Evolutionary conservation across 2,113 vertebrate species (phyloP).

Genomic region (Meriones unguiculatus): DNA sequence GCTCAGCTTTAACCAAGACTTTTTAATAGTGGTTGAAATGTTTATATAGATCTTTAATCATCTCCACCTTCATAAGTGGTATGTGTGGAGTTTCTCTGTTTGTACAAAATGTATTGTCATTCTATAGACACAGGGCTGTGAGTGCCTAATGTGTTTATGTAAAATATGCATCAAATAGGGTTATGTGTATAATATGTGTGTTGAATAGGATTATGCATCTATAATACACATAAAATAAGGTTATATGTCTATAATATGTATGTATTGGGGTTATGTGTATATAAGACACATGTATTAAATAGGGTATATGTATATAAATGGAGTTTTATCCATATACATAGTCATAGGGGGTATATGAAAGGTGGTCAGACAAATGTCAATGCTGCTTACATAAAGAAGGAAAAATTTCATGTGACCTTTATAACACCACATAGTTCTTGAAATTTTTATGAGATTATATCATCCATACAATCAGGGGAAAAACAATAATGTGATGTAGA

Average conservation of each 20-base stretch:
- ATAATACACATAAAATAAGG: not conserved
- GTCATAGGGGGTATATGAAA: not conserved
- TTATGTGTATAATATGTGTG: not conserved
- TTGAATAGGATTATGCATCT: not conserved
- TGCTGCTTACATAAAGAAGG: slow-evolving; percentile 11
- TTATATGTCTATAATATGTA: not conserved
- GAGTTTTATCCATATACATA: not conserved
- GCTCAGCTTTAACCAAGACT: not conserved
- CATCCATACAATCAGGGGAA: slow-evolving; percentile 18
- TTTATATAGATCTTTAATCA: slow-evolving; percentile 13
- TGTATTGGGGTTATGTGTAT: not conserved
- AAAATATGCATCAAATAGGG: not conserved
- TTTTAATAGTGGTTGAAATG: not conserved
- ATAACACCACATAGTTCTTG: slow-evolving; percentile 22
- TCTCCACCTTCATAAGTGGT: not conserved
- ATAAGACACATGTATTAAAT: not conserved
- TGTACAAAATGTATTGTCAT: slow-evolving; percentile 28
- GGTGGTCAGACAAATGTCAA: slow-evolving; percentile 45
- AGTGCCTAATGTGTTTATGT: not conserved
- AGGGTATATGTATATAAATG: not conserved
- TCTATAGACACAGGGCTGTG: not conserved
- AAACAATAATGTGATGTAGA: slow-evolving; percentile 59
- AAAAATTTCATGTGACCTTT: slow-evolving; percentile 56
- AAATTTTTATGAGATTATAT: slow-evolving; percentile 24
- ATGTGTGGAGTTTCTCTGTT: not conserved